A percentile compares a stretch with the other conserved stretches of the same genome.
Conservation (phyloP, 2,797 vertebrate species). For the Nyctibius grandis region DNA sequence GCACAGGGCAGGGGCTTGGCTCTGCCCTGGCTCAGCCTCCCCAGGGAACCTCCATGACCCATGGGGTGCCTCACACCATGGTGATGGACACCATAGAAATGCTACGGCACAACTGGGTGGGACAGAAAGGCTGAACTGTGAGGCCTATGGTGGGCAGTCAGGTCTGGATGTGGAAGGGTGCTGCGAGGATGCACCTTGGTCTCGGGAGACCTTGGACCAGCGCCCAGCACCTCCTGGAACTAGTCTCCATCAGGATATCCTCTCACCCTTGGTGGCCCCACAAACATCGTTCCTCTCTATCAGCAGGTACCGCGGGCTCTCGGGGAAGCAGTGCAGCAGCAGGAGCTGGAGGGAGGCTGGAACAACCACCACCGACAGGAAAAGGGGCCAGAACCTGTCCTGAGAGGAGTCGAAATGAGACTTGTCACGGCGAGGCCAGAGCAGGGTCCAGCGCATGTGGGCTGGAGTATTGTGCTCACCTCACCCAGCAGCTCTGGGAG, state of each 20-base stretch:
- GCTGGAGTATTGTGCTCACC: slow-evolving; percentile 66
- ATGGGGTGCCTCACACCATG: neutral
- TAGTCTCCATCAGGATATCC: neutral
- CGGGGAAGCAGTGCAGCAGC: slow-evolving; percentile 89
- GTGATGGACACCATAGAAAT: neutral
- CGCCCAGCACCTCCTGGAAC: accelerated
- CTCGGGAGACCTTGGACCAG: neutral
- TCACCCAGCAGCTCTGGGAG: slow-evolving; percentile 85
- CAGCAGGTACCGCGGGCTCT: slow-evolving; percentile 89
- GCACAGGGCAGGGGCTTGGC: neutral
- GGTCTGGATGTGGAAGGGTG: neutral
- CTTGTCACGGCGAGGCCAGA: neutral
- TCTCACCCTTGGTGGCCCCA: slow-evolving; percentile 80
- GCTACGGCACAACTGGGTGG: neutral
- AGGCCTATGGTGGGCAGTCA: neutral
- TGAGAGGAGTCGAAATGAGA: slow-evolving; percentile 13
- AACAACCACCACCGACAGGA: slow-evolving; percentile 79
- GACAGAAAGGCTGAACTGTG: neutral
- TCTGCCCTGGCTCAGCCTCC: neutral
- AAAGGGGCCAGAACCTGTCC: slow-evolving; percentile 88
- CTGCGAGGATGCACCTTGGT: neutral
- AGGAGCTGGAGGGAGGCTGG: slow-evolving; percentile 83
- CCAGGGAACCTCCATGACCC: neutral
- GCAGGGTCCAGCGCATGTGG: accelerated
- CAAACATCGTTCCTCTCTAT: slow-evolving; percentile 83